Percentiles rank a stretch among this genome's conserved stretches.
Conservation (phyloP, 2,888 invertebrate species). For the Ligdia adustata region DNA sequence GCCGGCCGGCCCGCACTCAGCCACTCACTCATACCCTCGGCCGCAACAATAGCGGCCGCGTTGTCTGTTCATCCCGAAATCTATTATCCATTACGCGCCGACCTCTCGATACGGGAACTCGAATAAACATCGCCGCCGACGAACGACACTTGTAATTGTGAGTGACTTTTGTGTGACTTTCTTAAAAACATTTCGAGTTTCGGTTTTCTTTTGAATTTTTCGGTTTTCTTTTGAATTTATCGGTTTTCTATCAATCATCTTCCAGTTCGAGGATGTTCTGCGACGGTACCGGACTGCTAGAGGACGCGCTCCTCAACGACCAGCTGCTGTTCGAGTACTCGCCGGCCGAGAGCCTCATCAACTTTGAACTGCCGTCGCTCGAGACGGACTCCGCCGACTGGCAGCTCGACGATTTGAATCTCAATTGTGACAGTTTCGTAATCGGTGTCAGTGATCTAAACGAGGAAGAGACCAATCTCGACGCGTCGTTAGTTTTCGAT, state of each 20-base stretch:
- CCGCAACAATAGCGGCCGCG: constrained; percentile 61
- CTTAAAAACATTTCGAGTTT: constrained; percentile 9
- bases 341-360: constrained; percentile 74
- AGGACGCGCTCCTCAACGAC: constrained; percentile 68
- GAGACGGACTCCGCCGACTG: constrained; percentile 59
- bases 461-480: constrained; percentile 57
- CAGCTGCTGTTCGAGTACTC: constrained; percentile 73
- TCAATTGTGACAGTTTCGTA: constrained; percentile 70
- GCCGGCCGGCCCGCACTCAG: too few species aligned
- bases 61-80: constrained; percentile 46
- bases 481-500: constrained; percentile 63
- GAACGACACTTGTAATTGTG: constrained; percentile 25
- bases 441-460: constrained; percentile 62
- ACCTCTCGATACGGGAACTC: constrained; percentile 24
- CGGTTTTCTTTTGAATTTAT: not conserved
- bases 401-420: constrained; percentile 69
- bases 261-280: constrained; percentile 67
- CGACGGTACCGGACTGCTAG: constrained; percentile 59
- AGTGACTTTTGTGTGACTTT: constrained; percentile 20
- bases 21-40: constrained; percentile 64
- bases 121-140: constrained; percentile 34
- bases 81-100: constrained; percentile 36
- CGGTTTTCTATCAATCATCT: not conserved
- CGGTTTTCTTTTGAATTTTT: constrained; percentile 26
- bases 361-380: constrained; percentile 70